Percentiles rank a stretch among this genome's conserved stretches.
Conservation (phyloP, 2,888 invertebrate species). For the Drosophila tripunctata region DNA sequence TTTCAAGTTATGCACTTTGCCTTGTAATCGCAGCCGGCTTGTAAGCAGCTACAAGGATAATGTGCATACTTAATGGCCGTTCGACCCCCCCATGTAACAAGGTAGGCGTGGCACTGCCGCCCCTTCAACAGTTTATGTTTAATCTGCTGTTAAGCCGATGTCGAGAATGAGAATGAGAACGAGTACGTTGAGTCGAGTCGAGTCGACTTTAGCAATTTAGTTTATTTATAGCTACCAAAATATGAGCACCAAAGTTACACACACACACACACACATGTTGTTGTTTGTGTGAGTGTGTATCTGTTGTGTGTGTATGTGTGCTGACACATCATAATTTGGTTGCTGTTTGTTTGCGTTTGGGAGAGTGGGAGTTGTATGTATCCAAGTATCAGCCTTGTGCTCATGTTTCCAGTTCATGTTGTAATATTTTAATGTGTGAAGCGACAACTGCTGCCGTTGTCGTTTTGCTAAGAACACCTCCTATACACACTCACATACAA, state of each 20-base stretch:
- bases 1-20: constrained; percentile 46
- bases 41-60: constrained; percentile 34
- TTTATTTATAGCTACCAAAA: constrained; percentile 74
- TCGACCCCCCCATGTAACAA: constrained; percentile 22
- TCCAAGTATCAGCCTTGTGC: constrained; percentile 41
- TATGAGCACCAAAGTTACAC: constrained; percentile 59
- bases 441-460: constrained; percentile 77
- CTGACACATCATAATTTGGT: constrained; percentile 73
- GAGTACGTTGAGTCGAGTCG: constrained; percentile 33
- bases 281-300: constrained; percentile 21
- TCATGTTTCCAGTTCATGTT: constrained; percentile 76
- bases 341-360: constrained; percentile 40
- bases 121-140: constrained; percentile 49
- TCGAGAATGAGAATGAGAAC: constrained; percentile 10
- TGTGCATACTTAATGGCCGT: constrained; percentile 62
- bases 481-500: constrained; percentile 1
- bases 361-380: constrained; percentile 8
- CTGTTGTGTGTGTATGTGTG: constrained; percentile 31
- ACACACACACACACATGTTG: constrained; percentile 16
- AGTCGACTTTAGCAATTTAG: constrained; percentile 70
- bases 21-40: constrained; percentile 37
- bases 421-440: constrained; percentile 78
- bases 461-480: constrained; percentile 56
- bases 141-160: constrained; percentile 71
- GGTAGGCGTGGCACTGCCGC: constrained; percentile 18